Evolutionary conservation across 2,888 invertebrate genomes (phyloP).

Genomic region (Phrixothrix hirtus): DNA sequence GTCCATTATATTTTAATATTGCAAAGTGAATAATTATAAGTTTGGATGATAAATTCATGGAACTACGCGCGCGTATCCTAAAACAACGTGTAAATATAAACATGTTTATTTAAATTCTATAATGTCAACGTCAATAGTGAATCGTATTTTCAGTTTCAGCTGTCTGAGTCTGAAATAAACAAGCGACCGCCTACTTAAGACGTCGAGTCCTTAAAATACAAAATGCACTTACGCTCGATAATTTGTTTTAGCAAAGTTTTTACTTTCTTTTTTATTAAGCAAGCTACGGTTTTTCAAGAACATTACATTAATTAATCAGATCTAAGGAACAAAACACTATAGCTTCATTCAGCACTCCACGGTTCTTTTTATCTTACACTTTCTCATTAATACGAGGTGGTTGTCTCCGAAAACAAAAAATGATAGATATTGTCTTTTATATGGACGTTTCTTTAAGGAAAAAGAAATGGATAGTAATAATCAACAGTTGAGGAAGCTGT

Average conservation of each 20-base stretch:
- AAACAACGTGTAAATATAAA: slow-evolving; percentile 2
- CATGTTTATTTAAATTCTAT: slow-evolving; percentile 20
- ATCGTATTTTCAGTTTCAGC: slow-evolving; percentile 24
- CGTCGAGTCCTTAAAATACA: no score
- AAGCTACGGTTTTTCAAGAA: neutral
- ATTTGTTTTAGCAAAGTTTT: neutral
- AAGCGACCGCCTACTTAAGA: slow-evolving; percentile 9
- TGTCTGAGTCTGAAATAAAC: slow-evolving; percentile 20
- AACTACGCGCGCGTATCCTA: neutral
- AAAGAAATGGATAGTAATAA: neutral
- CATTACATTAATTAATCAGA: neutral
- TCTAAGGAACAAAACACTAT: no score
- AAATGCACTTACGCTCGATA: no score
- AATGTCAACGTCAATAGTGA: slow-evolving; percentile 18
- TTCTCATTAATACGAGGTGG: no score
- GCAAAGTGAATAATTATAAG: no score
- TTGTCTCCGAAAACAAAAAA: neutral
- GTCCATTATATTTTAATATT: no score
- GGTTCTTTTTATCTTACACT: slow-evolving; percentile 1
- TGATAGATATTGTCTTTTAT: slow-evolving; percentile 1
- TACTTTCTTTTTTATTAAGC: neutral
- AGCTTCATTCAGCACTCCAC: no score
- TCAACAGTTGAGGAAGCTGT: no score
- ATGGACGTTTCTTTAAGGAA: slow-evolving; percentile 1
- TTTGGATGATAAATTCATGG: no score